Evolutionary conservation across 30 jellyfish, hydroid and myxozoan genomes (phyloP).

Genomic region (Aurelia coerulea): DNA sequence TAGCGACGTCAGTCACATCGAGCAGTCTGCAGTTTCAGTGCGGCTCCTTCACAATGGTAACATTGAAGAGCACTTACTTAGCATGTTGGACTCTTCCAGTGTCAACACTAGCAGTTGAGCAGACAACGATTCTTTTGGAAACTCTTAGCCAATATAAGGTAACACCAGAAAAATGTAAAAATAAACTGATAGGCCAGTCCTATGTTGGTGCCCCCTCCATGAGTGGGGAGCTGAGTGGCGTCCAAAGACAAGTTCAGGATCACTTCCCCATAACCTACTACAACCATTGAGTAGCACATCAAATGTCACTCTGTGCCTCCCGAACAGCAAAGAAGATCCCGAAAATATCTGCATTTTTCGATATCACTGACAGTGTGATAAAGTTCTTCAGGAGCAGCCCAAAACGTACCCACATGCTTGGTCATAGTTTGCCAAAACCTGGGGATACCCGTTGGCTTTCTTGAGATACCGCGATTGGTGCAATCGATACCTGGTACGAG

Average conservation of each 20-base stretch:
- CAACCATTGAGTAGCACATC: conserved; percentile 20
- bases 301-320: conserved; percentile 13
- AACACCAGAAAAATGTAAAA: neutral
- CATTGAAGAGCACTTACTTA: conserved; percentile 10
- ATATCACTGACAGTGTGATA: neutral
- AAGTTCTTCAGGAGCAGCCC: conserved; percentile 42
- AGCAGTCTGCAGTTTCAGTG: conserved; percentile 27
- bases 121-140: neutral
- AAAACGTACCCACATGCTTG: conserved; percentile 12
- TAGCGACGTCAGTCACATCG: conserved; percentile 3
- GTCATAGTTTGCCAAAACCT: conserved; percentile 33
- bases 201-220: conserved; percentile 20
- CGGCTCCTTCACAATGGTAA: conserved; percentile 10
- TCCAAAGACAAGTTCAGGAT: conserved; percentile 16
- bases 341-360: neutral
- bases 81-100: neutral
- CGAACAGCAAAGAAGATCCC: conserved; percentile 6
- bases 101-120: conserved; percentile 1
- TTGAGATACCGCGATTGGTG: conserved; percentile 16
- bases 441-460: conserved; percentile 47
- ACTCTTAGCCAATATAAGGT: neutral
- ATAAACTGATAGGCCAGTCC: conserved; percentile 24
- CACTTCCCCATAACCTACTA: conserved; percentile 16
- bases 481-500: conserved; percentile 31
- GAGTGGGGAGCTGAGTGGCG: conserved; percentile 36